These are phyloP conservation scores for Pontoporia blainvillei DNA, from an alignment of 2,113 vertebrate genomes.

Conservation along the genomic window DNA sequence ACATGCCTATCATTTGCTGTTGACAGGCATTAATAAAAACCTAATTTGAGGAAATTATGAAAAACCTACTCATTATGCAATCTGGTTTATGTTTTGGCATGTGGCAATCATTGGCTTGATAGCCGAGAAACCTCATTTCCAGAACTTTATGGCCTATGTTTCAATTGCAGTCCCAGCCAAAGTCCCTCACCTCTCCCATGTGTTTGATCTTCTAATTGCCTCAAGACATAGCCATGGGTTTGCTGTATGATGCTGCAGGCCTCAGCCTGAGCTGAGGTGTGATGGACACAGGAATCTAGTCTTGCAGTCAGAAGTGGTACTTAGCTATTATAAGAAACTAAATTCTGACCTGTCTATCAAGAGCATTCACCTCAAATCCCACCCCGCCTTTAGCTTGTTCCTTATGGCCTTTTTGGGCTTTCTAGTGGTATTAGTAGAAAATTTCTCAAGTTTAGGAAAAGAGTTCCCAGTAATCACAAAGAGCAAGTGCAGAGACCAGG, in stretches of 20 bases:
- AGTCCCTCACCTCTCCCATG: neutral
- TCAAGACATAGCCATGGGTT: conserved; percentile 52
- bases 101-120: conserved; percentile 80
- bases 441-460: neutral
- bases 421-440: neutral
- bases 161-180: conserved; percentile 55
- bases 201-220: conserved; percentile 78
- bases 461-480: neutral
- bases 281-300: conserved; percentile 15
- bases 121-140: conserved; percentile 72
- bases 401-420: conserved; percentile 7
- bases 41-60: conserved; percentile 90
- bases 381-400: conserved; percentile 21
- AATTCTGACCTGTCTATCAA: conserved; percentile 62
- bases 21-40: conserved; percentile 91
- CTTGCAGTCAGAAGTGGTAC: neutral
- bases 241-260: conserved; percentile 53
- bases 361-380: neutral
- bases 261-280: conserved; percentile 38
- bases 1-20: conserved; percentile 84
- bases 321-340: conserved; percentile 57
- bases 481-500: neutral
- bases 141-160: conserved; percentile 75
- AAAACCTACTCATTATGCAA: conserved; percentile 84
- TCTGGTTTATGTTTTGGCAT: conserved; percentile 87